Evolutionary conservation across 2,888 invertebrate species (phyloP), one percentile per base, ranked within the genome.

Genomic region (Allacma fusca): DNA sequence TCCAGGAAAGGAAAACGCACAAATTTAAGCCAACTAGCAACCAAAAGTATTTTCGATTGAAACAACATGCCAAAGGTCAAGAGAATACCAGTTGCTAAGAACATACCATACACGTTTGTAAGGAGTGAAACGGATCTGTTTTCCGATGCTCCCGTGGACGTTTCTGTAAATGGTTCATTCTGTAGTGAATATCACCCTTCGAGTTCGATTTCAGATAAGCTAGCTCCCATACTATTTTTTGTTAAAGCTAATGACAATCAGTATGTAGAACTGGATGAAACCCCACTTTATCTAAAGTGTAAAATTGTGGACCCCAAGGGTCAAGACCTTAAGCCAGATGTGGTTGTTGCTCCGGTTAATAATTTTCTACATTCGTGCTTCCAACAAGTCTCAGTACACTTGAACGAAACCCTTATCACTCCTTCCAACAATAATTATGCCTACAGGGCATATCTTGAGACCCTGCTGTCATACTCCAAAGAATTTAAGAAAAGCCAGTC

Each of bases 241-340:
- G 29, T 81, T 16, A 71, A 57, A 5, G 71, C 77, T 28, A 76
- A 76, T 50, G 80, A 80, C 29, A 44, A 9, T 13, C 78, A 79
- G 19, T 79, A 78, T 62, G n/a, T 80, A 13, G 77, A 78, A 21
- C 13, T 76, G 44, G 9, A 57, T 0, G 40, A 65, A 23, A 78
- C 77, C 7, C 28, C 67, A 40, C 69, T 80, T 0, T 28, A 76
- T 26, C 24, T 80, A 43, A n/a, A 71, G 13, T 59, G 29, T 21
- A 74, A 72, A 69, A 50, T 77, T 23, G 2, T 65, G n/a, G 44
- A 21, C 5, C 12, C 76, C 1, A n/a, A n/a, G 0, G 76, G 73
- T 0, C 9, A 28, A 5, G 34, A 34, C 12, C 40, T 79, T 43
- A 67, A 40, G 26, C 73, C 59, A 44, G 75, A 65, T 23, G 50